Base-by-base conservation (phyloP, 1,140 invertebrate species). In the Sycobia sp. region DNA sequence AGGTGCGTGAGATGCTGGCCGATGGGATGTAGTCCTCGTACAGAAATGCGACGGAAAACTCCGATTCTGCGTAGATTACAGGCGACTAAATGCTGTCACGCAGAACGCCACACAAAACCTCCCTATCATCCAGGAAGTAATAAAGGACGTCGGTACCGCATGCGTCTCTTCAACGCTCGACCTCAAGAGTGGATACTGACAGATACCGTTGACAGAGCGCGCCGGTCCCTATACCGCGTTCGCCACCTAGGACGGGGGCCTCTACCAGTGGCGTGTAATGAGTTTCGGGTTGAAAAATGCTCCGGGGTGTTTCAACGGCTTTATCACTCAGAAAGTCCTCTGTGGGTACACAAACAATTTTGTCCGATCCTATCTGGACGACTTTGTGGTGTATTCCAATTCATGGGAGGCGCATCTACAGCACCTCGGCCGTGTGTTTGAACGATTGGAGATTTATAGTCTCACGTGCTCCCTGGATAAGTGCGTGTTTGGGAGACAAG, bases 21-120 rank as follows among this genome's bases (percentile, higher is more conserved):
- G 38, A 59, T 13, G 22, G 62, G 27, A 4, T 67, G 57, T 67
- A 1, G 60, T 63, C 0, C 1, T 69, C 11, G 46, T 16, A 0
- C 34, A 22, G 16, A 69, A 66, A 20, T 65, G 61, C 13, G 38
- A 23, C 43, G 58, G 16, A 53, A 54, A 4, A n/a, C 27, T 23
- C 1, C n/a, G 67, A 18, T 65, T 66, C 16, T 68, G 67, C 13
- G n/a, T 66, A 0, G 63, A 68, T 46, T 67, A 57, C 22, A 32
- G 43, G 39, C 3, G 47, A 4, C n/a, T 67, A 0, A 69, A 69
- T 20, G n/a, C 11, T 3, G 20, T 67, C 14, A 65, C 59, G 0
- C 1, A 29, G 20, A 46, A 67, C 18, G 39, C 41, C 2, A 14
- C 49, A 0, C 53, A 50, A 0, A 13, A 43, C 2, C 32, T 65